Conservation (phyloP, 2,113 vertebrate species). For the Alligator mississippiensis region DNA sequence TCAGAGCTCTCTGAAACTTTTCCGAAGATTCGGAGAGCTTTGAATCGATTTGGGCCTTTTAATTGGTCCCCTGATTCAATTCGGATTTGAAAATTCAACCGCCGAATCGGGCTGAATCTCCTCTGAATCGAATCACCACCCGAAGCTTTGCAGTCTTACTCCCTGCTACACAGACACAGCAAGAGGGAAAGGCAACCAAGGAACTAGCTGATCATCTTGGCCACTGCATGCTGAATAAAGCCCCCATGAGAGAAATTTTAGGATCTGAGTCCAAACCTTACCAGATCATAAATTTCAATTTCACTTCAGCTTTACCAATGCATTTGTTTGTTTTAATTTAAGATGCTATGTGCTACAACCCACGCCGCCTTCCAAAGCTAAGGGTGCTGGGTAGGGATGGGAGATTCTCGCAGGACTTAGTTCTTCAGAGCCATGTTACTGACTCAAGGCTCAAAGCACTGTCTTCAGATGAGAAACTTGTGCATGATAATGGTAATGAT, state of each 20-base stretch:
- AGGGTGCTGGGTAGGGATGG: neutral
- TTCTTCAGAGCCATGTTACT: neutral
- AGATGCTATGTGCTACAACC: neutral
- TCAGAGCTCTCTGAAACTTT: too few relatives aligned
- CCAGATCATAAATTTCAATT: neutral
- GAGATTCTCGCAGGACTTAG: neutral
- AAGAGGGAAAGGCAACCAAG: neutral
- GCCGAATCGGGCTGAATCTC: too few relatives aligned
- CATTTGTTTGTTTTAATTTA: neutral
- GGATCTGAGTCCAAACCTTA: neutral
- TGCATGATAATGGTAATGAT: too few relatives aligned
- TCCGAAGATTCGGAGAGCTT: too few relatives aligned
- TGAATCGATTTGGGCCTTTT: too few relatives aligned
- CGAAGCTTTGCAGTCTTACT: too few relatives aligned
- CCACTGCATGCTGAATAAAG: neutral
- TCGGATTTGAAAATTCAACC: too few relatives aligned
- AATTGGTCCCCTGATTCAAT: too few relatives aligned
- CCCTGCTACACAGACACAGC: neutral
- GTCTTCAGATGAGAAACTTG: too few relatives aligned
- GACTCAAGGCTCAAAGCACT: neutral
- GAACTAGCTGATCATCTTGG: rapidly evolving
- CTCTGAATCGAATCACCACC: too few relatives aligned
- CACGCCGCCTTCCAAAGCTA: neutral
- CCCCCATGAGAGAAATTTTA: neutral
- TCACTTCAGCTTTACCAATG: neutral